phyloP scores from a whole-genome alignment of 2,113 vertebrate species.

The Zonotrichia leucophrys region DNA sequence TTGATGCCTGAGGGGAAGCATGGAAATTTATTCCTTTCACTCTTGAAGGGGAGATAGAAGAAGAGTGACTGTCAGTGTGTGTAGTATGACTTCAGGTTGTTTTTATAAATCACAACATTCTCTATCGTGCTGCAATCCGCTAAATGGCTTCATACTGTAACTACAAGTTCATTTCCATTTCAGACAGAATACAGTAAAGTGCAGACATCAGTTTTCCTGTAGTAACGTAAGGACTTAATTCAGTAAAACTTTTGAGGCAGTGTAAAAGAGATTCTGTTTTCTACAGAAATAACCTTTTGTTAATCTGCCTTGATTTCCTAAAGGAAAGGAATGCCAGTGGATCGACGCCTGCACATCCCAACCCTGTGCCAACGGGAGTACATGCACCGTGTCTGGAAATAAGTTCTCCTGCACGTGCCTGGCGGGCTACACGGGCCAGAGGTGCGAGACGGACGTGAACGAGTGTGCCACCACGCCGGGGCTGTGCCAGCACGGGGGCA shows the following conservation, averaged over 20 bases:
- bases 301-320: background rate
- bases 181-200: background rate
- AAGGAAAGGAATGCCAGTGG: conserved; percentile 84
- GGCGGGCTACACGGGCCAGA: conserved; percentile 80
- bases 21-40: background rate
- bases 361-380: conserved; percentile 87
- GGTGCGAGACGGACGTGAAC: conserved; percentile 85
- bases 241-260: background rate
- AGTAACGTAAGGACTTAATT: background rate
- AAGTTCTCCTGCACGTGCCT: conserved; percentile 84
- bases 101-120: background rate
- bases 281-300: background rate
- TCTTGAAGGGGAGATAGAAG: background rate
- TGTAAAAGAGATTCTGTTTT: background rate
- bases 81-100: background rate
- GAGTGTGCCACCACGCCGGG: conserved; percentile 75
- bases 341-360: conserved; percentile 86
- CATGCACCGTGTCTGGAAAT: conserved; percentile 77
- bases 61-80: background rate
- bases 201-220: background rate
- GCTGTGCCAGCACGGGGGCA: conserved; percentile 81
- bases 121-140: background rate
- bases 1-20: background rate
- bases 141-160: background rate
- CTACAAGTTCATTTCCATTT: background rate